Conservation (phyloP, 2,888 invertebrate species). For the Synanthedon formicaeformis region DNA sequence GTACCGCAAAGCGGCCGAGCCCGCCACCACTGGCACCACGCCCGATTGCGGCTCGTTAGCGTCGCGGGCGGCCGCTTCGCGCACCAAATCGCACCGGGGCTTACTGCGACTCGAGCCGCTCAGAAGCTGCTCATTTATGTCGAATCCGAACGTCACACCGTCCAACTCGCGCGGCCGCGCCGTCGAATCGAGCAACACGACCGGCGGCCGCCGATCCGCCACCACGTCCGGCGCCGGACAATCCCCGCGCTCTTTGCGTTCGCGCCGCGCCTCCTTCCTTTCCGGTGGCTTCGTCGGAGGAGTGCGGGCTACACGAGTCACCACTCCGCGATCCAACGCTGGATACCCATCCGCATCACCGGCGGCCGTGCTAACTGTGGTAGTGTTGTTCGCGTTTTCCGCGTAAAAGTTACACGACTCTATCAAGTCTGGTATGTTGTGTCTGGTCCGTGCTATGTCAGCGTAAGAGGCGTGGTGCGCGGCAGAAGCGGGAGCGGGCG, state of each 20-base stretch:
- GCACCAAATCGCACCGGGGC: constrained; percentile 35
- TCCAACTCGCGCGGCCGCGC: constrained; percentile 66
- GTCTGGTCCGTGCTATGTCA: constrained; percentile 72
- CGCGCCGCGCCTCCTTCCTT: constrained; percentile 6
- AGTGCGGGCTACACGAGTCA: constrained; percentile 9
- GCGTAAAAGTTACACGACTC: constrained; percentile 80
- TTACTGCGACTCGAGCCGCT: constrained; percentile 37
- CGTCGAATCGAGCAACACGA: constrained; percentile 78
- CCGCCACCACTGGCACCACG: constrained; percentile 73
- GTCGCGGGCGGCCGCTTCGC: constrained; percentile 24
- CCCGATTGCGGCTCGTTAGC: constrained; percentile 55
- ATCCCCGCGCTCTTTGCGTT: constrained; percentile 10
- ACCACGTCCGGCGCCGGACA: constrained; percentile 53
- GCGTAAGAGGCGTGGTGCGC: constrained; percentile 62
- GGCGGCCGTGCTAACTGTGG: constrained; percentile 9
- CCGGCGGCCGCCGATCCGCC: constrained; percentile 73
- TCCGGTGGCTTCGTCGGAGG: constrained; percentile 15
- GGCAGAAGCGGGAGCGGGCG: constrained; percentile 16
- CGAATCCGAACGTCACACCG: constrained; percentile 85
- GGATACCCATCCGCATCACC: constrained; percentile 22
- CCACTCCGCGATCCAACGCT: constrained; percentile 13
- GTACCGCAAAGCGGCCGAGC: constrained; percentile 37
- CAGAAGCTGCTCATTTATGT: constrained; percentile 79
- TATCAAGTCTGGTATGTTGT: constrained; percentile 65
- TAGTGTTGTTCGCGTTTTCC: constrained; percentile 76